phyloP scores from a whole-genome alignment of 2,797 vertebrate species.

The Pelochelys cantorii region DNA sequence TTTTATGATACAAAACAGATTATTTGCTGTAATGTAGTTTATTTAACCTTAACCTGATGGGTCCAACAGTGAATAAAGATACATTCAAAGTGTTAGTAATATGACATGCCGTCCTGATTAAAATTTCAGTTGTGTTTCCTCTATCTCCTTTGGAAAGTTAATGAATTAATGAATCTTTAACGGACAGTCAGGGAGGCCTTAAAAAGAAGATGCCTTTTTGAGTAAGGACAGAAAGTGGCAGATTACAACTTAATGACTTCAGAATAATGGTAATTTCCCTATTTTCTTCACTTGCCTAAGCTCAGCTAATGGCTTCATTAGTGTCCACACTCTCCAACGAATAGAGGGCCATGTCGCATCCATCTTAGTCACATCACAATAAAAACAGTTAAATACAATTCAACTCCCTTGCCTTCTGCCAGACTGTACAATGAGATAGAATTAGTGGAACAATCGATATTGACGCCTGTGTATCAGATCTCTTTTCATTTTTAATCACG shows the following conservation, averaged over 20 bases:
- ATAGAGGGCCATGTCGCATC: constrained; percentile 85
- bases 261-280: constrained; percentile 90
- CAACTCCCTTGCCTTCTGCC: constrained; percentile 77
- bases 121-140: constrained; percentile 82
- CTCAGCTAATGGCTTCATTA: constrained; percentile 92
- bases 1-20: constrained; percentile 73
- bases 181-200: constrained; percentile 86
- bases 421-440: constrained; percentile 72
- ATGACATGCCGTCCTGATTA: constrained; percentile 82
- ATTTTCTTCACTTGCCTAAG: constrained; percentile 87
- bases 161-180: constrained; percentile 94
- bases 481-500: constrained; percentile 40
- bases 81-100: constrained; percentile 85
- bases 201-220: constrained; percentile 85
- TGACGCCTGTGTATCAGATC: constrained; percentile 70
- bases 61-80: constrained; percentile 75
- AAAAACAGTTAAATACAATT: constrained; percentile 86
- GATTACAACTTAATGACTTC: constrained; percentile 89
- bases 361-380: constrained; percentile 88
- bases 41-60: constrained; percentile 81
- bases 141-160: constrained; percentile 90
- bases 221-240: constrained; percentile 86
- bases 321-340: constrained; percentile 83
- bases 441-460: constrained; percentile 75
- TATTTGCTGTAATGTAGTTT: constrained; percentile 78